These are phyloP conservation scores for Geotrupes spiniger DNA, from an alignment of 2,888 invertebrate genomes.

Conservation along the genomic window DNA sequence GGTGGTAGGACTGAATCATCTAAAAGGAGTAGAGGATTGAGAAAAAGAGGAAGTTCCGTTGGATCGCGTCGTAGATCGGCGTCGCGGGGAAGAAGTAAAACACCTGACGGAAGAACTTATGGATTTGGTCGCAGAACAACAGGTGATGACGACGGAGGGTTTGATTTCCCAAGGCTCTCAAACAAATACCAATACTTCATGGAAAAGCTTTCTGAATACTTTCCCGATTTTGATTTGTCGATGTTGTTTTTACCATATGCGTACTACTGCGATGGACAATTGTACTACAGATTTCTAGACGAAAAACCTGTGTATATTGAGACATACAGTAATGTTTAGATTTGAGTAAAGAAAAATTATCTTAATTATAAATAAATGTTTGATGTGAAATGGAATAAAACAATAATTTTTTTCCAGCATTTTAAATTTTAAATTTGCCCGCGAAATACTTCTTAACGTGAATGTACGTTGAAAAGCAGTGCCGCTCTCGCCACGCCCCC, in stretches of 20 bases:
- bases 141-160: neutral
- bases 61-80: neutral
- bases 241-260: constrained; percentile 40
- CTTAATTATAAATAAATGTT: too few relatives aligned
- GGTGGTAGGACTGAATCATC: neutral
- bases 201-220: constrained; percentile 35
- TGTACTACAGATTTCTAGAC: constrained; percentile 42
- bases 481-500: too few relatives aligned
- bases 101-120: neutral
- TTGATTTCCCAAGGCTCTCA: constrained; percentile 25
- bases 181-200: constrained; percentile 36
- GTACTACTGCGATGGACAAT: constrained; percentile 41
- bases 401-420: too few relatives aligned
- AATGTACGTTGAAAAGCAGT: too few relatives aligned
- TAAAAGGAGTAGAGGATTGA: neutral
- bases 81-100: neutral
- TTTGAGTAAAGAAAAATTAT: too few relatives aligned
- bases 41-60: neutral
- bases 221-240: constrained; percentile 37
- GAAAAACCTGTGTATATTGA: constrained; percentile 26
- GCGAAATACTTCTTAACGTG: too few relatives aligned
- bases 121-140: too few relatives aligned
- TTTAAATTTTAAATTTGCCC: too few relatives aligned
- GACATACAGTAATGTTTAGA: constrained; percentile 35
- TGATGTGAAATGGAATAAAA: too few relatives aligned